A percentile compares a stretch with the other conserved stretches of the same genome.
Evolutionary conservation across 2,113 vertebrate genomes (phyloP).

Genomic region (Siniperca knerii): DNA sequence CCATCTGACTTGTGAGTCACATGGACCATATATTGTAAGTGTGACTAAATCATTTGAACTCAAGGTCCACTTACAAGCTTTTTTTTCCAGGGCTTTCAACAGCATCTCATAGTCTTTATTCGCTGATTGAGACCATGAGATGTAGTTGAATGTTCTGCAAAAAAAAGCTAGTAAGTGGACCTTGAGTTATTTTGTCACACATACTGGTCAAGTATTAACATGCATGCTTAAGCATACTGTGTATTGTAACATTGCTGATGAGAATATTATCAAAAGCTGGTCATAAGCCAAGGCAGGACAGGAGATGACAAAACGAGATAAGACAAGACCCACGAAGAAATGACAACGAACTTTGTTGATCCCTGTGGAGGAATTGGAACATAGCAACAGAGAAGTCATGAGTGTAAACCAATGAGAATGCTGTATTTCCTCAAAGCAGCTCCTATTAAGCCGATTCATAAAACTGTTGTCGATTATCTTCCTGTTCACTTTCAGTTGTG

Average conservation of each 20-base stretch:
- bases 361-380: neutral
- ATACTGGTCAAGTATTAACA: neutral
- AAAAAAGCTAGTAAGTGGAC: too few relatives aligned
- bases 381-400: too few relatives aligned
- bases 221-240: neutral
- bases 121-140: neutral
- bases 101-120: neutral
- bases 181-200: neutral
- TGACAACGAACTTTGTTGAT: neutral
- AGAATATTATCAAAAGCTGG: too few relatives aligned
- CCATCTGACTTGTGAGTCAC: neutral
- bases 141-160: neutral
- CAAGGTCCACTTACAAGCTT: neutral
- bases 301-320: neutral
- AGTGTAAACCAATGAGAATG: neutral
- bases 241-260: too few relatives aligned
- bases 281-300: too few relatives aligned
- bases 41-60: neutral
- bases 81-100: neutral
- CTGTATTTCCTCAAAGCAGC: neutral
- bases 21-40: neutral
- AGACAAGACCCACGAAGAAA: neutral
- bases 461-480: neutral
- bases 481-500: conserved; percentile 45
- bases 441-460: neutral